Conservation (phyloP, 2,797 vertebrate genomes). For the Brotula barbata region DNA sequence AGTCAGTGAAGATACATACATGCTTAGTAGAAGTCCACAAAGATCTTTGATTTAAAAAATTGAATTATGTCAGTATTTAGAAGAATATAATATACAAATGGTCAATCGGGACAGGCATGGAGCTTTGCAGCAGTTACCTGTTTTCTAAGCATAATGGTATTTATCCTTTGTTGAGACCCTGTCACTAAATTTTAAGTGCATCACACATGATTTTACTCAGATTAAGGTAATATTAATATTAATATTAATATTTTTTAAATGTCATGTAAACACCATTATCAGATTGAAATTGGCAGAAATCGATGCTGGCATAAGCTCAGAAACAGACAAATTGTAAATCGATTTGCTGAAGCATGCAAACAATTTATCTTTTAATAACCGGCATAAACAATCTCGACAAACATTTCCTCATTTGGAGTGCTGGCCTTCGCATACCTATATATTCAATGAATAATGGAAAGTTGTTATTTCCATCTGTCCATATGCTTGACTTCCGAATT, state of each 20-base stretch:
- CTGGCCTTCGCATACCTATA: too few species aligned
- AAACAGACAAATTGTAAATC: not conserved
- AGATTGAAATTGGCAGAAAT: not conserved
- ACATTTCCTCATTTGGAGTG: too few species aligned
- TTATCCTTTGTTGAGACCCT: conserved; percentile 12
- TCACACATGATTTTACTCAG: too few species aligned
- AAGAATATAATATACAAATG: conserved; percentile 33
- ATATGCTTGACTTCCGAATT: not conserved
- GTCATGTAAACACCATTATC: not conserved
- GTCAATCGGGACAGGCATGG: conserved; percentile 24
- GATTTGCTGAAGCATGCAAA: too few species aligned
- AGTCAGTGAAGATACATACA: conserved; percentile 37
- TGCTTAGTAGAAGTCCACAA: conserved; percentile 35
- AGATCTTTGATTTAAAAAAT: conserved; percentile 28
- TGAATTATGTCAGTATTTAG: conserved; percentile 10
- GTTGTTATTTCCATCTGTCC: too few species aligned
- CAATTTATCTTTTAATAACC: too few species aligned
- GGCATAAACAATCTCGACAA: too few species aligned
- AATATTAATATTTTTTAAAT: too few species aligned
- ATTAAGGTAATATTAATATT: too few species aligned
- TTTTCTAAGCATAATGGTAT: conserved; percentile 18
- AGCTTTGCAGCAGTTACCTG: conserved; percentile 10
- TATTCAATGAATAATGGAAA: too few species aligned
- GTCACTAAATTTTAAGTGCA: too few species aligned
- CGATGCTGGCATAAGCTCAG: not conserved